Percentiles rank a stretch among this genome's conserved stretches.
These are phyloP conservation scores for Cebus imitator DNA, from an alignment of 2,113 vertebrate genomes.

Conservation along the genomic window DNA sequence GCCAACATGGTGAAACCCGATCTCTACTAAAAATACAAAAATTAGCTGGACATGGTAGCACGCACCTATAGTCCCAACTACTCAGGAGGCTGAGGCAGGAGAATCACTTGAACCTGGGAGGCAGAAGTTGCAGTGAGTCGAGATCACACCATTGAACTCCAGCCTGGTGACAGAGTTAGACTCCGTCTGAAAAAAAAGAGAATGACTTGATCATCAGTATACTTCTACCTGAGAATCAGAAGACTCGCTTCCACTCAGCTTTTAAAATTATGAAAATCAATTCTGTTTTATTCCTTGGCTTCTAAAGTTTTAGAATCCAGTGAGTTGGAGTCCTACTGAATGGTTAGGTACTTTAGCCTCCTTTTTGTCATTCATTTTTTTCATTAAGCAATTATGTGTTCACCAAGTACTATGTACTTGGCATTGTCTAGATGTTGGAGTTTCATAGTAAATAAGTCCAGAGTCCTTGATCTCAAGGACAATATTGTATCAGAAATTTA, in stretches of 20 bases:
- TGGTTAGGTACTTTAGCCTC: neutral
- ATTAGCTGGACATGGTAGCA: no score
- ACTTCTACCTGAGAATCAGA: neutral
- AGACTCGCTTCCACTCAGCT: neutral
- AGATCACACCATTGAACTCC: no score
- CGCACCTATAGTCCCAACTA: no score
- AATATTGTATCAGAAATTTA: slow-evolving; percentile 51
- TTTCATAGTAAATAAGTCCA: slow-evolving; percentile 37
- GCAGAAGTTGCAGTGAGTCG: no score
- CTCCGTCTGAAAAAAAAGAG: no score
- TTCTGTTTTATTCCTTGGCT: neutral
- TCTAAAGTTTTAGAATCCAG: slow-evolving; percentile 6
- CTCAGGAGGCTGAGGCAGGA: no score
- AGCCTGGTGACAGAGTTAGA: no score
- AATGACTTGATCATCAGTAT: neutral
- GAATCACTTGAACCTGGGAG: no score
- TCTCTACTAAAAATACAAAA: no score
- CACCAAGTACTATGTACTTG: neutral
- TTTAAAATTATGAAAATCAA: neutral
- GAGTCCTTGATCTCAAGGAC: slow-evolving; percentile 22
- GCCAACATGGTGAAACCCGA: no score
- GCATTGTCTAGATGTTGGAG: neutral
- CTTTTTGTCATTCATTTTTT: slow-evolving; percentile 18
- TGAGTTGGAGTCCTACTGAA: neutral
- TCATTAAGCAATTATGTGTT: neutral